phyloP scores from a whole-genome alignment of 2,888 invertebrate genomes.

The Drosophila meridionalis region DNA sequence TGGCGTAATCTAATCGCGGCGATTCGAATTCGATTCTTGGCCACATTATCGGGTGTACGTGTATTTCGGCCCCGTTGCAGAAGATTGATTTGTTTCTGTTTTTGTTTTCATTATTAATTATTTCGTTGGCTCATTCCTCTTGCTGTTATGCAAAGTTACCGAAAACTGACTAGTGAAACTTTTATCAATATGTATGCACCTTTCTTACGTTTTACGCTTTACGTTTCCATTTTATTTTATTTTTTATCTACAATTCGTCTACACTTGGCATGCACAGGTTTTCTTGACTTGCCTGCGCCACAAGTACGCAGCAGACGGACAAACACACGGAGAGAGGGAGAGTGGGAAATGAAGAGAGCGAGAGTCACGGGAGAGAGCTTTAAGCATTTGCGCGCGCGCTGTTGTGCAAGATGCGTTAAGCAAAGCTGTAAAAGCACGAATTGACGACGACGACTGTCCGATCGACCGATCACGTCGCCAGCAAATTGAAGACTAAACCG shows the following conservation, averaged over 20 bases:
- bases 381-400: slow-evolving; percentile 50
- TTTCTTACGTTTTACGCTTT: slow-evolving; percentile 56
- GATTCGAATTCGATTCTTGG: slow-evolving; percentile 35
- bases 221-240: slow-evolving; percentile 65
- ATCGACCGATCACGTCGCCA: slow-evolving; percentile 71
- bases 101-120: slow-evolving; percentile 13
- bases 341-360: background rate
- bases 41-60: slow-evolving; percentile 43
- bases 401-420: slow-evolving; percentile 39
- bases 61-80: slow-evolving; percentile 28
- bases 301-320: slow-evolving; percentile 48
- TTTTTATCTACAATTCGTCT: slow-evolving; percentile 73
- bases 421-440: slow-evolving; percentile 24
- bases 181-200: slow-evolving; percentile 62
- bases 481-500: slow-evolving; percentile 66
- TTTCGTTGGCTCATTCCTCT: background rate
- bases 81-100: slow-evolving; percentile 25
- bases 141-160: slow-evolving; percentile 5
- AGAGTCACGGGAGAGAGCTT: slow-evolving; percentile 55
- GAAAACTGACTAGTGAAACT: slow-evolving; percentile 63
- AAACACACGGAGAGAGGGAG: slow-evolving; percentile 8
- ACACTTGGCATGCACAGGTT: slow-evolving; percentile 69
- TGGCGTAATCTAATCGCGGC: slow-evolving; percentile 56
- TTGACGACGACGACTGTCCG: slow-evolving; percentile 6
- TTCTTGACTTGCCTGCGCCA: slow-evolving; percentile 57